Evolutionary conservation across 2,888 invertebrate species (phyloP), one percentile per base, ranked within the genome.

Genomic region (Tenthredo amoena): DNA sequence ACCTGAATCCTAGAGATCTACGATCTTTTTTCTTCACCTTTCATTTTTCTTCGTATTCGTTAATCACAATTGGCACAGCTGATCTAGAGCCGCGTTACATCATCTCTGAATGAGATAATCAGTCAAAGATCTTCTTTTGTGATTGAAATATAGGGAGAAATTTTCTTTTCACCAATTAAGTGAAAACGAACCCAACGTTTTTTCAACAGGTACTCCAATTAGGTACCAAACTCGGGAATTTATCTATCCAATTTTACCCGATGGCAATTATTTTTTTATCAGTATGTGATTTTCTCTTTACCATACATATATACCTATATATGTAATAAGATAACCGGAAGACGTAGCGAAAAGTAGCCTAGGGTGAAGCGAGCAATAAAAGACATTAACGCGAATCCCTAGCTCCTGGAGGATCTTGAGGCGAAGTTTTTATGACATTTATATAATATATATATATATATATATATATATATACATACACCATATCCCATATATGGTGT

Each of bases 331-430:
- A 47, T 47, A 47, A 47, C 47, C 12, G 47, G 15, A 47, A 47
- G 2, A 47, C 15, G n/a, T 55, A 2, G 18, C 6, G 6, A 55
- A 55, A 55, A 55, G n/a, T 55, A n/a, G n/a, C 7, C 55, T 37
- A 76, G 47, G 76, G 55, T 6, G 31, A 77, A 55, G 77, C 31
- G 3, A 31, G 77, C 55, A 31, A 77, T 55, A 55, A 55, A 77
- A 77, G 77, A 77, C 31, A 77, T 77, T 55, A 50, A 77, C 76
- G 50, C 26, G 31, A 47, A 55, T 50, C 26, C 34, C 31, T 47
- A 47, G 47, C 77, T n/a, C 50, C 31, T 2, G 50, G 9, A n/a
- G 50, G n/a, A 21, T 74, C 55, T 40, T 18, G 34, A 47, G 21
- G 21, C 21, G 47, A 47, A 34, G 47, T 47, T 76, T 76, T 76